Evolutionary conservation across 2,113 vertebrate species (phyloP), one percentile per base, ranked within the genome.

Genomic region (Nestor notabilis): DNA sequence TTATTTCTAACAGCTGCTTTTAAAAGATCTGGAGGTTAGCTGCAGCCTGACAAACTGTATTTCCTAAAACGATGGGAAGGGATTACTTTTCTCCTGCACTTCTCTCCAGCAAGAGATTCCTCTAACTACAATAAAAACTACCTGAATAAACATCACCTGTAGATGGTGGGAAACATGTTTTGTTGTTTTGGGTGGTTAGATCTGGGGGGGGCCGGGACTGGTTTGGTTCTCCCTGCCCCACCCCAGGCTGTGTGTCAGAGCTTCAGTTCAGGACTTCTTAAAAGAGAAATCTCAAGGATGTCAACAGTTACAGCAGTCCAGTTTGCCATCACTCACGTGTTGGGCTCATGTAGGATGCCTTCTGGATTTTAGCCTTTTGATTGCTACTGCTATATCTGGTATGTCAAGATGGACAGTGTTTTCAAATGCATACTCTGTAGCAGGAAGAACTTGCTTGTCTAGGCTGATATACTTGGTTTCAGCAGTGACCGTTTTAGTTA

Each of bases 101-200:
- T 70, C 14, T 31, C 33, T 72, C 13, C 17, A 43, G 24, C 8
- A 55, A 39, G 10, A 24, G 23, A 52, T 77, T 41, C 10, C 28
- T 77, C 82, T 53, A 53, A 25, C 44, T 50, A 31, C 27, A 55
- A 16, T 50, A 66, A 78, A 68, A 83, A 43, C 7, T 50, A 7
- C 1, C 35, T 31, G 52, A 66, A 33, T 49, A 49, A 78, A 31
- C 9, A 55, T 39, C 20, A n/a, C 5, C 6, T 29, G 4, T 28
- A n/a, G 29, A 49, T 58, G 39, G 21, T 29, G 11, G 11, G 8
- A 81, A 85, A 55, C 2, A 0, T 0, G 0, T 47, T 44, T 49
- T 69, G 8, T 9, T 58, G 33, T 10, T 58, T 37, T 29, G 17
- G 24, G 11, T 58, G 56, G 56, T 35, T 35, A 33, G 56, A 58